These are phyloP conservation scores for Pediacus dermestoides DNA, from an alignment of 2,888 invertebrate species.

Conservation along the genomic window DNA sequence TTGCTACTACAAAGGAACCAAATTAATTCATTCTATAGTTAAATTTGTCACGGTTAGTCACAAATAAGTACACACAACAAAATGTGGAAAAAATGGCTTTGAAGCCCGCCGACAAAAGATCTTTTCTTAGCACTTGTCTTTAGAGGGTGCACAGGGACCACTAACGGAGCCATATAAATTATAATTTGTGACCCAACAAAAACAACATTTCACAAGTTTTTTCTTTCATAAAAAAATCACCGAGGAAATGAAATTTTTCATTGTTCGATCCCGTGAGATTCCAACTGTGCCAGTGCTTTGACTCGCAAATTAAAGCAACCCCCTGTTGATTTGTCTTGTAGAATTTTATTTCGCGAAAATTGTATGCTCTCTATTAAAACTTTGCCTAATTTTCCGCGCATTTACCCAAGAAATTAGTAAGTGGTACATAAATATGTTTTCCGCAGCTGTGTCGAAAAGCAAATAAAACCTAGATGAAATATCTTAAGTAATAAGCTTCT, in stretches of 20 bases:
- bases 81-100: constrained; percentile 16
- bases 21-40: constrained; percentile 32
- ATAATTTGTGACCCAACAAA: constrained; percentile 25
- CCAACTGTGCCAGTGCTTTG: constrained; percentile 18
- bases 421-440: no score
- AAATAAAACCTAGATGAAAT: no score
- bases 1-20: constrained; percentile 28
- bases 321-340: constrained; percentile 17
- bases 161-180: constrained; percentile 27
- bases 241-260: constrained; percentile 16
- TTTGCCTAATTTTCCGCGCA: no score
- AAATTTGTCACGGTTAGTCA: constrained; percentile 31
- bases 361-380: no score
- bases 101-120: constrained; percentile 18
- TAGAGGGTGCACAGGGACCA: constrained; percentile 15
- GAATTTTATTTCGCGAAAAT: no score
- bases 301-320: constrained; percentile 22
- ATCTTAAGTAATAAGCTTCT: no score
- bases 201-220: constrained; percentile 14
- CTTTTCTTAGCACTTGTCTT: constrained; percentile 12
- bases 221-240: constrained; percentile 11
- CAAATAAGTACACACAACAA: constrained; percentile 9
- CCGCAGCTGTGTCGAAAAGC: no score
- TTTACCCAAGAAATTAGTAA: no score
- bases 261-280: constrained; percentile 17